Base-by-base conservation (phyloP, 2,888 invertebrate species). In the Griposia aprilina region DNA sequence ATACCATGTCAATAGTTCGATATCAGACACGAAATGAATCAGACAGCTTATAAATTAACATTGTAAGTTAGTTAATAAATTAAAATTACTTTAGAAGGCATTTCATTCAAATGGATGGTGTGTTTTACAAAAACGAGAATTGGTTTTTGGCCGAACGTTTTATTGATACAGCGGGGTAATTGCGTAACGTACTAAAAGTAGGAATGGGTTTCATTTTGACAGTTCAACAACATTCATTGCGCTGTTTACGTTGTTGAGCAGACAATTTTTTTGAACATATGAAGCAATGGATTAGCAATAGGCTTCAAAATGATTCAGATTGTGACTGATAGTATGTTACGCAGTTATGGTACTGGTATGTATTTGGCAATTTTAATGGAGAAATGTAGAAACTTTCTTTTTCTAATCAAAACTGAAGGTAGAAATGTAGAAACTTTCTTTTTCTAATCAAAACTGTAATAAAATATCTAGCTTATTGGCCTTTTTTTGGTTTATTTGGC, bases 1-100 rank as follows among this genome's bases (percentile, higher is more conserved):
- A 63, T 78, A 45, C 50, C 15, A 41, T 81, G 83, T 87, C 89
- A 83, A 82, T 85, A 87, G 71, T 65, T 84, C 62, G 30, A 52
- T 76, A 74, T 52, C 26, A 63, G 52, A 69, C 59, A 69, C 17
- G 57, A 76, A 79, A 71, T 71, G 30, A 65, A 83, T 66, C 57
- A 48, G 74, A 69, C 65, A 13, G 65, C 52, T 23, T 59, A 36
- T 62, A 73, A 86, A 70, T 76, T n/a, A 52, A 45, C 82, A 60
- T 17, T 71, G 26, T 15, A 15, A 50, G 60, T 55, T 30, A 26
- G 15, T 20, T 41, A 57, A 13, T 62, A 67, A 67, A 84, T 30
- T 23, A n/a, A 67, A 23, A 50, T 52, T 71, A 60, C 10, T 48
- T 36, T 13, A 41, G 55, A 70, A 48, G 57, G 71, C 15, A 74